Percentiles rank a stretch among this genome's conserved stretches.
phyloP scores from a whole-genome alignment of 1,140 invertebrate species.

The Leptopilina clavipes region DNA sequence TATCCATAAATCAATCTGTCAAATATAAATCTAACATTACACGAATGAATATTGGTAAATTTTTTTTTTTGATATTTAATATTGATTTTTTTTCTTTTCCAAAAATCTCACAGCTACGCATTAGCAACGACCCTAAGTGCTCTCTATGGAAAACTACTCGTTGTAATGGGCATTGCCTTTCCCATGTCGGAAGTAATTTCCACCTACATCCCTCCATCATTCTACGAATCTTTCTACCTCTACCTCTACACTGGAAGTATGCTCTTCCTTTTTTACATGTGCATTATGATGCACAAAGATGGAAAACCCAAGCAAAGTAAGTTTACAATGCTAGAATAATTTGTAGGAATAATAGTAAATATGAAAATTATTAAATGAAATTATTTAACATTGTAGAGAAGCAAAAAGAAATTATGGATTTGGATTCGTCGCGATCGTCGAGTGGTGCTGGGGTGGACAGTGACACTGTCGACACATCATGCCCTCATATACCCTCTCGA shows the following conservation, averaged over 20 bases:
- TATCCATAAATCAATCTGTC: slow-evolving; percentile 37
- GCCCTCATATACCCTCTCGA: slow-evolving; percentile 55
- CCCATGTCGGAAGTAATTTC: slow-evolving; percentile 94
- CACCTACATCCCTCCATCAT: slow-evolving; percentile 92
- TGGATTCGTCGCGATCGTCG: slow-evolving; percentile 75
- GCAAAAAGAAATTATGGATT: slow-evolving; percentile 69
- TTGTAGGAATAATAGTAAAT: background rate
- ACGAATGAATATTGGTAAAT: background rate
- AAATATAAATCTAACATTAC: background rate
- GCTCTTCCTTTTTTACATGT: slow-evolving; percentile 91
- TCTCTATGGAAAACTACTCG: slow-evolving; percentile 93
- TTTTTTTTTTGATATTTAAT: background rate
- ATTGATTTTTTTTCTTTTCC: slow-evolving; percentile 56
- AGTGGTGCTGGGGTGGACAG: slow-evolving; percentile 70
- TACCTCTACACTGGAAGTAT: slow-evolving; percentile 94
- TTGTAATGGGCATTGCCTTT: slow-evolving; percentile 95
- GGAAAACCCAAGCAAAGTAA: slow-evolving; percentile 70
- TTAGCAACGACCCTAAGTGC: slow-evolving; percentile 91
- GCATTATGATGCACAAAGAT: slow-evolving; percentile 83
- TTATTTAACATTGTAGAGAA: slow-evolving; percentile 56
- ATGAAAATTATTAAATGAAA: background rate
- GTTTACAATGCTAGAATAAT: too few species aligned
- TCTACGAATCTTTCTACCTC: slow-evolving; percentile 92
- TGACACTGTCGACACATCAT: slow-evolving; percentile 69
- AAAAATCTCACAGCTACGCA: slow-evolving; percentile 78